A percentile compares a stretch with the other conserved stretches of the same genome.
phyloP scores from a whole-genome alignment of 2,888 invertebrate species.

The Oscheius sp. region DNA sequence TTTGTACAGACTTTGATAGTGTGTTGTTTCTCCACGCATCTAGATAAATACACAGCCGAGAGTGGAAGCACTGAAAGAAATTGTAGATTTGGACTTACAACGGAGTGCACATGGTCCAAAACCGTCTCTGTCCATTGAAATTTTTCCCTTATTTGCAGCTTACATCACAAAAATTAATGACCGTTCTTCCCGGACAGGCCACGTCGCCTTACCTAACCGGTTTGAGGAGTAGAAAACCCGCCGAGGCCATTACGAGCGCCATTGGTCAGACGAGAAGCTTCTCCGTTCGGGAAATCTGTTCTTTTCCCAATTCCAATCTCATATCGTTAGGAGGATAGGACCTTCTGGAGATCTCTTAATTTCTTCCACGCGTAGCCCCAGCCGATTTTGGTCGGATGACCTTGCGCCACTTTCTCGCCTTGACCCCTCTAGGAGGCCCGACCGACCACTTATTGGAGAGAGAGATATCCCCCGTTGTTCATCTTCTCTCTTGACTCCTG shows the following conservation, averaged over 20 bases:
- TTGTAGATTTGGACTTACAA: no score
- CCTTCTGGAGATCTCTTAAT: neutral
- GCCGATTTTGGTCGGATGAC: conserved; percentile 10
- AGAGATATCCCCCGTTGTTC: conserved; percentile 6
- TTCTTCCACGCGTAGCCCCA: conserved; percentile 13
- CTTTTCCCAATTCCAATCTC: neutral
- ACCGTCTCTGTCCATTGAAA: no score
- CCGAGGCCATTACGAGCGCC: conserved; percentile 13
- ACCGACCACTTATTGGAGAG: conserved; percentile 17
- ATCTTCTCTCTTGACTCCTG: conserved; percentile 16
- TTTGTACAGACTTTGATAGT: no score
- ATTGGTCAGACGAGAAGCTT: neutral
- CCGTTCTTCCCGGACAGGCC: neutral
- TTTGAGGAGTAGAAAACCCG: conserved; percentile 25
- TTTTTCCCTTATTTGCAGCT: no score
- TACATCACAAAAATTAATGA: no score
- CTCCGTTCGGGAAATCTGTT: neutral
- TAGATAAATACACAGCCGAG: no score
- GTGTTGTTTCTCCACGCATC: no score
- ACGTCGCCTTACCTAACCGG: conserved; percentile 26
- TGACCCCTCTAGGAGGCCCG: conserved; percentile 23
- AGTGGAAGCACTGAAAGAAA: no score
- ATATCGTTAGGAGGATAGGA: neutral
- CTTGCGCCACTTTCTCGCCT: conserved; percentile 30
- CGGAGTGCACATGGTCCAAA: no score